These are phyloP conservation scores for Lycaon pictus DNA, from an alignment of 2,113 vertebrate genomes.

Conservation along the genomic window DNA sequence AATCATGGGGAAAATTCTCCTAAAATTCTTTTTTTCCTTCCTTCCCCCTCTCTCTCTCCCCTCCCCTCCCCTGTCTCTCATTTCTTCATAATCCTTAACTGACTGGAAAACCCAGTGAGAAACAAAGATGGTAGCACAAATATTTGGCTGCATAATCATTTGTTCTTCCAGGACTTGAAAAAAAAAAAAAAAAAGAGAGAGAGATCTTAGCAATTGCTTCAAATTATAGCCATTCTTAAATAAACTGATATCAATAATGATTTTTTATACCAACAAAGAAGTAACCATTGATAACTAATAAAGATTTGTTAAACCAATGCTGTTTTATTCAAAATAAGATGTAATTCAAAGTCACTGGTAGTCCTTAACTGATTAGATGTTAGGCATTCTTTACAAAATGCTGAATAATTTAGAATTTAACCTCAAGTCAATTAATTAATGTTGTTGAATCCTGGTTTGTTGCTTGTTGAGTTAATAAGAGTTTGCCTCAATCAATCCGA, in stretches of 20 bases:
- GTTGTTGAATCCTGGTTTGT: constrained; percentile 58
- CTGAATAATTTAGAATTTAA: constrained; percentile 54
- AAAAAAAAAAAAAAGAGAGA: neutral
- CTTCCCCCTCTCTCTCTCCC: neutral
- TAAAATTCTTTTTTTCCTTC: neutral
- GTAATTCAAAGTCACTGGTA: constrained; percentile 72
- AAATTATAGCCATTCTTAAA: constrained; percentile 55
- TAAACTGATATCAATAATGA: constrained; percentile 39
- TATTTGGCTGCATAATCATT: neutral
- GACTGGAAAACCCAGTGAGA: neutral
- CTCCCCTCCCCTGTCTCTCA: neutral
- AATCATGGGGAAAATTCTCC: neutral
- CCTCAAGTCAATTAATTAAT: constrained; percentile 66
- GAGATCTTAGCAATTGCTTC: constrained; percentile 46
- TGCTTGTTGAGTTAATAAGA: constrained; percentile 62
- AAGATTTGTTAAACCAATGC: constrained; percentile 81
- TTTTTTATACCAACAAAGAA: constrained; percentile 79
- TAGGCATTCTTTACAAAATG: constrained; percentile 73
- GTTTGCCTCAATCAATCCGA: constrained; percentile 47
- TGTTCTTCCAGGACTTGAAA: neutral
- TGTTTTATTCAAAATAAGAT: constrained; percentile 82
- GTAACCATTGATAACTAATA: constrained; percentile 83
- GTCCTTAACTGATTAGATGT: constrained; percentile 69
- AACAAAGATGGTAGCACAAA: neutral
- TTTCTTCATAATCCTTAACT: neutral